Evolutionary conservation across 2,113 vertebrate genomes (phyloP), one percentile per base, ranked within the genome.

Genomic region (Oenanthe melanoleuca): DNA sequence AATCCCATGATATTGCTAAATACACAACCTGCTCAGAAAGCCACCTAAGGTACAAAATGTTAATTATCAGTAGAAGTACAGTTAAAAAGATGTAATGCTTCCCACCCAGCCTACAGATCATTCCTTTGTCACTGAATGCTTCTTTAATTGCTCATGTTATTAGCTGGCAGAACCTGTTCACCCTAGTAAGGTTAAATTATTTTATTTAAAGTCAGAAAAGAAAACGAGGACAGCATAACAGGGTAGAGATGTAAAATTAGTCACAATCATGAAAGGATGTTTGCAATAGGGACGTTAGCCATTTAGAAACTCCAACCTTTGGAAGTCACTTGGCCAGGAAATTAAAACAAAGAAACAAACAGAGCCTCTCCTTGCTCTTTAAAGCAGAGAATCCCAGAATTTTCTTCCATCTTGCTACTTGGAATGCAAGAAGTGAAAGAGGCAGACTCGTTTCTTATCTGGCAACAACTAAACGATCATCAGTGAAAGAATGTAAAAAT

Each of bases 391-490:
- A 65, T 49, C n/a, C 57, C 34, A 45, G 25, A 47, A 65, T 64
- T 83, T 83, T 55, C 22, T 78, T 91, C 47, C 5, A 26, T 11
- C 15, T 88, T 74, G 8, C 11, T 38, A 8, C 8, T 77, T 80
- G 8, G 23, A 74, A 49, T 53, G 13, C 5, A 37, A 67, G 6
- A 26, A 25, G 8, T 11, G 1, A 67, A 60, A 87, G 15, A 17
- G 8, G 1, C 2, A 37, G 45, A 11, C 3, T 60, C 3, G 0
- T 52, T 81, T 56, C n/a, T 61, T 53, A 61, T 19, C 31, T 69
- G 11, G 11, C 9, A 57, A 61, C 40, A 86, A 26, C 8, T 57
- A 65, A 79, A 82, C 17, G 20, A 69, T 4, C 12, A 74, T 21
- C 31, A 70, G 14, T 50, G 34, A 70, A 88, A 70, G 3, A 73